Evolutionary conservation across 2,113 vertebrate species (phyloP).

Genomic region (Telmatochromis sp.): DNA sequence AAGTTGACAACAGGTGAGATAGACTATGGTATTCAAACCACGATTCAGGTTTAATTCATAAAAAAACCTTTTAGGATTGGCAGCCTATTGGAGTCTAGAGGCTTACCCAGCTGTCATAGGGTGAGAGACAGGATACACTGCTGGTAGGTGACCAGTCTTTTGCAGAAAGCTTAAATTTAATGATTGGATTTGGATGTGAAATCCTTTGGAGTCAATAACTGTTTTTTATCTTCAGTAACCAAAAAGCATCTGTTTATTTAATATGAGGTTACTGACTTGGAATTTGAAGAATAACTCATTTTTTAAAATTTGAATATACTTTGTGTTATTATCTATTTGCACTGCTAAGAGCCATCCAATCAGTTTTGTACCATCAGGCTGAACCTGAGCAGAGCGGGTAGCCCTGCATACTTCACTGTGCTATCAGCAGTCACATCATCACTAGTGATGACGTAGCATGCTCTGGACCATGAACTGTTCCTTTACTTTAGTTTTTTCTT

Average conservation of each 20-base stretch:
- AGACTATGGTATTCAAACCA: neutral
- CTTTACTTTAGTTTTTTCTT: neutral
- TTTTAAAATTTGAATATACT: neutral
- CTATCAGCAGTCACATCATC: neutral
- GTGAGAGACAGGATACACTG: neutral
- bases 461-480: neutral
- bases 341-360: neutral
- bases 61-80: neutral
- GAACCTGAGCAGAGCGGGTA: neutral
- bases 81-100: neutral
- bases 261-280: neutral
- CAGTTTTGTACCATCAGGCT: neutral
- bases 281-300: neutral
- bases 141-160: neutral
- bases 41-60: neutral
- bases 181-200: neutral
- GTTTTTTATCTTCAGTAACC: neutral
- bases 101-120: neutral
- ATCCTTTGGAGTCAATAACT: neutral
- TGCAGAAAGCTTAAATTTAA: neutral
- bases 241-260: neutral
- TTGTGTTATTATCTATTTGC: neutral
- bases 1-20: neutral
- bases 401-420: neutral
- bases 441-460: neutral